Base-by-base conservation (phyloP, 2,888 invertebrate species). In the Melipona bicolor region DNA sequence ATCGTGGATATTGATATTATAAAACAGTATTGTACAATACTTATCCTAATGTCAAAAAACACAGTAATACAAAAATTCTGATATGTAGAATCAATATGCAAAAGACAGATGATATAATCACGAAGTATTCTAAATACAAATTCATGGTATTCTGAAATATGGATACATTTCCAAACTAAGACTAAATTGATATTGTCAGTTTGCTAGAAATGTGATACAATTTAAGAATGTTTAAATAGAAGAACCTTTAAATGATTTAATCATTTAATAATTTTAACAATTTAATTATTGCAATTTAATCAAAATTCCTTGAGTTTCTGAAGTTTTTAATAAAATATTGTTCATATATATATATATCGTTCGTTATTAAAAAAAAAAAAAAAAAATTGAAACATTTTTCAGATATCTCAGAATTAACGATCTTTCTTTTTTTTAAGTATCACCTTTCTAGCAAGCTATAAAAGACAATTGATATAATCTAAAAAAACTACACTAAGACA, bases 81-180 rank as follows among this genome's bases (percentile, higher is more conserved):
- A 84, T 83, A 83, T 84, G 84, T 84, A 52, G 43, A 59, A 75
- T 72, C 67, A 72, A 84, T 78, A 78, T 82, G 24, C 54, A 75
- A 69, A 11, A 36, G 49, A 56, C 56, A 81, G 32, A 79, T 49
- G 43, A 52, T 65, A 27, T 3, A 70, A 67, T 19, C 17, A n/a
- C 21, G 67, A 75, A 67, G 15, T 59, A 32, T 73, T 52, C 54
- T 81, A 72, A 77, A 72, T 62, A 50, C 36, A 73, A 77, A 69
- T 72, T 64, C n/a, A 32, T 64, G n/a, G 15, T 61, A 32, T 65
- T 65, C 21, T 32, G 56, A 69, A 64, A 6, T 52, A 69, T 24
- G 50, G 32, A 73, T 50, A 54, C 54, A 21, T 68, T 68, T 56
- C 54, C 72, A 68, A 32, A 6, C 43, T 81, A 24, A 15, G 21